These are phyloP conservation scores for Pseudomyrmex pallidus DNA, from an alignment of 1,140 invertebrate species.

Conservation along the genomic window DNA sequence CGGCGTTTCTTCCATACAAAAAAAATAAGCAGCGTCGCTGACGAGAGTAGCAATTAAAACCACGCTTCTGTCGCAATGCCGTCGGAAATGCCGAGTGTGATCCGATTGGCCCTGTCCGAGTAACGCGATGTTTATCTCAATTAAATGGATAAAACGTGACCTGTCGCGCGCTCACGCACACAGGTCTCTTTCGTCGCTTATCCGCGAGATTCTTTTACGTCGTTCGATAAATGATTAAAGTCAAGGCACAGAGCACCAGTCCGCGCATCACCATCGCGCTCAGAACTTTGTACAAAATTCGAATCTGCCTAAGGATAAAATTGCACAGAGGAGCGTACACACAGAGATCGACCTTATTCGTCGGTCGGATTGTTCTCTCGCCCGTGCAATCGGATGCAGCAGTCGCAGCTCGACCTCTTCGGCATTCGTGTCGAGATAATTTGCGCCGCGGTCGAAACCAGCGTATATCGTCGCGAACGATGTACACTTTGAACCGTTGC, in stretches of 20 bases:
- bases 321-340: too few species aligned
- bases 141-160: background rate
- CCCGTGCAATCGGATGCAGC: background rate
- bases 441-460: too few species aligned
- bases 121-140: conserved; percentile 54
- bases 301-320: too few species aligned
- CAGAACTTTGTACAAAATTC: too few species aligned
- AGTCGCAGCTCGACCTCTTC: conserved; percentile 33
- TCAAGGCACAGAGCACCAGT: too few species aligned
- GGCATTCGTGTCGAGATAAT: conserved; percentile 5
- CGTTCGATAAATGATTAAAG: too few species aligned
- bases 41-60: background rate
- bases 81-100: background rate
- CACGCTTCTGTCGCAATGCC: background rate
- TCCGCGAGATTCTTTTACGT: background rate
- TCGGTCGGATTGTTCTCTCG: background rate
- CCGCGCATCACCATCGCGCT: too few species aligned
- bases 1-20: background rate
- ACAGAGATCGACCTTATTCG: background rate
- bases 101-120: conserved; percentile 52
- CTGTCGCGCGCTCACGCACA: too few species aligned
- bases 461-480: background rate
- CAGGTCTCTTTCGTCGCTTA: background rate
- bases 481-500: background rate
- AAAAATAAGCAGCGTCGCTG: background rate